These are phyloP conservation scores for Phorcus lineatus DNA, from an alignment of 2,888 invertebrate species.

Conservation along the genomic window DNA sequence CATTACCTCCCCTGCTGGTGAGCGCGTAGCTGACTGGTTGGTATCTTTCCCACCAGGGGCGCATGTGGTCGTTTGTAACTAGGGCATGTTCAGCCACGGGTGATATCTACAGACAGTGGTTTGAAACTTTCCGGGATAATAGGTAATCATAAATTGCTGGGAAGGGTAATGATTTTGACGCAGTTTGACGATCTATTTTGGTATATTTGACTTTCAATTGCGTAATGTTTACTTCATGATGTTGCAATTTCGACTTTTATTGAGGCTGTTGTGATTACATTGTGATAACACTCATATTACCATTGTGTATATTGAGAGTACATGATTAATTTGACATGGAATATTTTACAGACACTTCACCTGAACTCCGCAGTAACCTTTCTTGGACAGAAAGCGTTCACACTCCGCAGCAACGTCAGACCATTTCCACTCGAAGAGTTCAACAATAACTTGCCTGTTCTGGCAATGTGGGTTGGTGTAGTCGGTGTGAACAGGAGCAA, in stretches of 20 bases:
- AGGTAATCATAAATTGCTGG: too few species aligned
- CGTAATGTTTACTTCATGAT: too few species aligned
- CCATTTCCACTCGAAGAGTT: conserved; percentile 74
- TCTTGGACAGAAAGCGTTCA: conserved; percentile 68
- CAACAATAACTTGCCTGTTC: conserved; percentile 68
- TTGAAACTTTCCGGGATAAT: too few species aligned
- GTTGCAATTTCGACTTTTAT: too few species aligned
- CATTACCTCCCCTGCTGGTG: conserved; percentile 64
- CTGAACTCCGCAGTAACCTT: conserved; percentile 72
- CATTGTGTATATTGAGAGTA: too few species aligned
- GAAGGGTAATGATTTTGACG: too few species aligned
- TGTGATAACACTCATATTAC: too few species aligned
- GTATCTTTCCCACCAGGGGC: conserved; percentile 73
- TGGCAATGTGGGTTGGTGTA: conserved; percentile 67
- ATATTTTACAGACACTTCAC: conserved; percentile 40
- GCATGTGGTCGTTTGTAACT: conserved; percentile 49
- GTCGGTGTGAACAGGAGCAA: not conserved
- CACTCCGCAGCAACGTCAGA: conserved; percentile 70
- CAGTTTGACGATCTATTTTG: too few species aligned
- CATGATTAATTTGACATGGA: too few species aligned
- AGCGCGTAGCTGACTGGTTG: conserved; percentile 72
- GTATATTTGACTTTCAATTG: too few species aligned
- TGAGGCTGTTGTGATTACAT: too few species aligned
- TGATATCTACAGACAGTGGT: conserved; percentile 61
- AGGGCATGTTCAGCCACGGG: conserved; percentile 68